phyloP scores from a whole-genome alignment of 2,888 invertebrate species.

The Steinernema scapterisci region DNA sequence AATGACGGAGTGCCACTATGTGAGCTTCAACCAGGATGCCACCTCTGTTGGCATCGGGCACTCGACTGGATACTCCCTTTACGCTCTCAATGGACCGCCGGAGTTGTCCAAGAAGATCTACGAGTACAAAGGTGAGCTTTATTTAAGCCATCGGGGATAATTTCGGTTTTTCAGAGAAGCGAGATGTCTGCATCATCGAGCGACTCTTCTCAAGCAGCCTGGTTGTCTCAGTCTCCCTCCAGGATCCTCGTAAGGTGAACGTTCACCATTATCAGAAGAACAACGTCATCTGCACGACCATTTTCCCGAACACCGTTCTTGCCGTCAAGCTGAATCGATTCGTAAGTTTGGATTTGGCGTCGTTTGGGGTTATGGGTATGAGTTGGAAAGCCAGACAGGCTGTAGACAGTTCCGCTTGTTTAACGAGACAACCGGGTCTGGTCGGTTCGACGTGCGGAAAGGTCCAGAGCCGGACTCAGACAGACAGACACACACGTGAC shows the following conservation, averaged over 20 bases:
- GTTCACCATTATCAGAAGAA: constrained; percentile 90
- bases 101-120: constrained; percentile 27
- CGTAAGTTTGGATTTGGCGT: constrained; percentile 74
- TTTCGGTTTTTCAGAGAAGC: constrained; percentile 21
- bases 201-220: constrained; percentile 94
- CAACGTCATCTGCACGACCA: constrained; percentile 85
- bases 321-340: constrained; percentile 92
- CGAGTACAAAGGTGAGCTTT: constrained; percentile 3
- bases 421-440: too few species aligned
- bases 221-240: constrained; percentile 89
- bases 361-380: too few species aligned
- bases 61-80: constrained; percentile 18
- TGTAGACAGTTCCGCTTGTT: too few species aligned
- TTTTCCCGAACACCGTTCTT: constrained; percentile 89
- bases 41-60: constrained; percentile 28
- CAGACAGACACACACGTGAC: too few species aligned
- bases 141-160: too few species aligned
- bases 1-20: constrained; percentile 30
- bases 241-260: constrained; percentile 86
- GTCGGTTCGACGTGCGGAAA: too few species aligned
- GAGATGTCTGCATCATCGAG: constrained; percentile 74
- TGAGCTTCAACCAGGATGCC: constrained; percentile 34
- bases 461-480: too few species aligned
- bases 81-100: constrained; percentile 12
- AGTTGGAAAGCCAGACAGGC: too few species aligned